A percentile compares a stretch with the other conserved stretches of the same genome.
Evolutionary conservation across 37 sponge, comb jelly and placozoan genomes (phyloP).

Genomic region (Dysidea cf. avara): DNA sequence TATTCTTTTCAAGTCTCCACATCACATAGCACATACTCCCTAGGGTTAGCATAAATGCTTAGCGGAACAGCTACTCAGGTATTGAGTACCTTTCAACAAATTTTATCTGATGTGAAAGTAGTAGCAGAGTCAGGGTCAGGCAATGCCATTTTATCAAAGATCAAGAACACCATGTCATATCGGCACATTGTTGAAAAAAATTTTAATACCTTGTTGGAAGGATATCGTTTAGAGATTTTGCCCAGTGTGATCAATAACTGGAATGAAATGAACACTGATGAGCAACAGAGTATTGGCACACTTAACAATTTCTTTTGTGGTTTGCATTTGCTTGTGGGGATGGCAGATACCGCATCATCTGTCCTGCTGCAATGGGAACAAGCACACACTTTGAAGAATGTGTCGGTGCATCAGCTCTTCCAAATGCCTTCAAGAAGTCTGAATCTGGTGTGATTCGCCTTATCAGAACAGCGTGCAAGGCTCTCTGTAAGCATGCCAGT

Average conservation of each 20-base stretch:
- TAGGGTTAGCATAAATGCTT: slow-evolving; percentile 4
- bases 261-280: background rate
- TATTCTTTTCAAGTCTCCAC: background rate
- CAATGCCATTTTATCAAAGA: background rate
- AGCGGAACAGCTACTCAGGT: slow-evolving; percentile 6
- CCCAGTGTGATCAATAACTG: background rate
- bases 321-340: slow-evolving; percentile 33
- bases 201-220: background rate
- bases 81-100: background rate
- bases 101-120: background rate
- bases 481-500: slow-evolving; percentile 19
- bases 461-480: slow-evolving; percentile 32
- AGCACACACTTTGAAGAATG: slow-evolving; percentile 3
- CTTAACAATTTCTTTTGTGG: slow-evolving; percentile 42
- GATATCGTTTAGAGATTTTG: background rate
- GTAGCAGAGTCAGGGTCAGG: background rate
- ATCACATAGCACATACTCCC: background rate
- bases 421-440: background rate
- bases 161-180: slow-evolving; percentile 24
- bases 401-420: background rate
- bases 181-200: too few species aligned
- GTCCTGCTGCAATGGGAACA: slow-evolving; percentile 21
- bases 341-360: slow-evolving; percentile 23
- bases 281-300: too few species aligned
- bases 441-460: slow-evolving; percentile 18